These are phyloP conservation scores for Nyctibius bracteatus DNA, from an alignment of 2,113 vertebrate species.

Conservation along the genomic window DNA sequence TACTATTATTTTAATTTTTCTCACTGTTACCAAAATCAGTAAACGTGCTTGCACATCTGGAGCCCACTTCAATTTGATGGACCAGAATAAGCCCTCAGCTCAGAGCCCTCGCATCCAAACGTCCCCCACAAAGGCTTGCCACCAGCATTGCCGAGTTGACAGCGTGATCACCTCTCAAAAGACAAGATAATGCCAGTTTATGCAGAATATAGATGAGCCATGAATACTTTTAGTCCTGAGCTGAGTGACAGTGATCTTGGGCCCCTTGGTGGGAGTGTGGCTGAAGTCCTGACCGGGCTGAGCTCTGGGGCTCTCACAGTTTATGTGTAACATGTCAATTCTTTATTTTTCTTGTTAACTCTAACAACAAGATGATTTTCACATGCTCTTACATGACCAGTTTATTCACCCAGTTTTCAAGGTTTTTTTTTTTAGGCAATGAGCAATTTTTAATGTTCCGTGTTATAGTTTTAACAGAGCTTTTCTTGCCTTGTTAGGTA, in stretches of 20 bases:
- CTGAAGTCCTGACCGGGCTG: fast-evolving
- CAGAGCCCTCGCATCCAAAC: neutral
- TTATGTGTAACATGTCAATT: fast-evolving
- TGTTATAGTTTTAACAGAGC: neutral
- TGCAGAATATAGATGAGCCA: neutral
- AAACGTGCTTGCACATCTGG: neutral
- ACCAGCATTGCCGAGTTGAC: neutral
- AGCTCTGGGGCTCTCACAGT: neutral
- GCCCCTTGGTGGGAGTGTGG: neutral
- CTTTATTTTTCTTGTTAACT: neutral
- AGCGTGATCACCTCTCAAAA: neutral
- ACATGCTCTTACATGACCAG: fast-evolving
- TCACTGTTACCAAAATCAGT: fast-evolving
- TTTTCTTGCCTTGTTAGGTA: neutral
- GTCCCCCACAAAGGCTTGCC: neutral
- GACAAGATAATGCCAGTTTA: neutral
- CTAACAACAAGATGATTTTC: neutral
- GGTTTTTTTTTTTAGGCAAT: neutral
- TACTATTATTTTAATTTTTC: neutral
- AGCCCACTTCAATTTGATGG: neutral
- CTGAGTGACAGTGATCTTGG: neutral
- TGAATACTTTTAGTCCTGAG: neutral
- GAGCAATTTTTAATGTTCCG: neutral
- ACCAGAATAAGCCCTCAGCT: neutral
- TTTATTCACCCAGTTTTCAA: neutral